Evolutionary conservation across 2,888 invertebrate species (phyloP).

Genomic region (Hirtodrosophila alboralis): DNA sequence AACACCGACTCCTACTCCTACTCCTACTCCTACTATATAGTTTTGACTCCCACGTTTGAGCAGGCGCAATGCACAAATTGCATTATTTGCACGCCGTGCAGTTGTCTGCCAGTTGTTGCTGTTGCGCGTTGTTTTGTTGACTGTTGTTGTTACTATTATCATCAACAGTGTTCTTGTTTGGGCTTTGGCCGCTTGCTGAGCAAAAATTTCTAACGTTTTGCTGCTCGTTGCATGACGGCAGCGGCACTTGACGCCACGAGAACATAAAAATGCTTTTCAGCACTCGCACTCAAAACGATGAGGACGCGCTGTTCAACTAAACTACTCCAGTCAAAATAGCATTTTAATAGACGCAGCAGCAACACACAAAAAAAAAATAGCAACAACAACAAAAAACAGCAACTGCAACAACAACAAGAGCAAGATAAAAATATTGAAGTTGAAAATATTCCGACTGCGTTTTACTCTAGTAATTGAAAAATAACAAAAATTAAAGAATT

Average conservation of each 20-base stretch:
- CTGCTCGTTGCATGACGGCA: constrained; percentile 43
- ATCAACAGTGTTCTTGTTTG: constrained; percentile 75
- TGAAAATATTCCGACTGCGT: too few species aligned
- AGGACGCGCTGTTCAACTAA: constrained; percentile 69
- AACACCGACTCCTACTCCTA: background rate
- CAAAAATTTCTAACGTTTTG: constrained; percentile 53
- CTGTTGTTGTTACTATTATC: constrained; percentile 75
- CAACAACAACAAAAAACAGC: constrained; percentile 24
- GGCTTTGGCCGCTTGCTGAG: constrained; percentile 44
- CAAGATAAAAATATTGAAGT: background rate
- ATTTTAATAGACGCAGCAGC: constrained; percentile 71
- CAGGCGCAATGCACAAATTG: constrained; percentile 78
- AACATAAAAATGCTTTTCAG: constrained; percentile 80
- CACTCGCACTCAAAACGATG: constrained; percentile 67
- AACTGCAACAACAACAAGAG: constrained; percentile 22
- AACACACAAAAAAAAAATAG: too few species aligned
- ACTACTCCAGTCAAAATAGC: constrained; percentile 79
- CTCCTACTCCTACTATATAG: constrained; percentile 28
- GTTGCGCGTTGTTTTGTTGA: constrained; percentile 29
- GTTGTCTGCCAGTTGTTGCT: constrained; percentile 47
- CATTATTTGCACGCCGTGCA: constrained; percentile 77
- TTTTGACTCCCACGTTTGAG: constrained; percentile 75
- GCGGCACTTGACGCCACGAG: constrained; percentile 78
- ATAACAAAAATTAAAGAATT: too few species aligned
- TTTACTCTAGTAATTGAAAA: too few species aligned